phyloP scores from a whole-genome alignment of 1,140 invertebrate species.

The Hydropsyche tenuis region DNA sequence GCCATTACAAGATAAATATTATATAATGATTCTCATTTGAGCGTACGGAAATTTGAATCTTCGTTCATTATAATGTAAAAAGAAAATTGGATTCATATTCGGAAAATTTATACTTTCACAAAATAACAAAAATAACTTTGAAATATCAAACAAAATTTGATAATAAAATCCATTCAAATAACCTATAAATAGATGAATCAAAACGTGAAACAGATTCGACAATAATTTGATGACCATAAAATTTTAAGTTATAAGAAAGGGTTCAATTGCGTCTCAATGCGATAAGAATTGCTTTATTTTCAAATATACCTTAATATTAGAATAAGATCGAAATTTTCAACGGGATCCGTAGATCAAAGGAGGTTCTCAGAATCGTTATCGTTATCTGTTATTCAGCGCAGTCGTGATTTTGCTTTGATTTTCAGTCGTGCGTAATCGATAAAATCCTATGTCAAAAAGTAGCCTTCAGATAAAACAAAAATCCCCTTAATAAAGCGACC shows the following conservation, averaged over 20 bases:
- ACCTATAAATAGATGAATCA: not conserved
- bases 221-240: not conserved
- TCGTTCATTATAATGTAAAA: no score
- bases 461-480: not conserved
- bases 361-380: not conserved
- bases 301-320: not conserved
- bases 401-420: conserved; percentile 14
- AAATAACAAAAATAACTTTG: no score
- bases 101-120: no score
- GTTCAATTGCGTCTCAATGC: not conserved
- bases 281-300: not conserved
- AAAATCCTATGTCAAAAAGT: conserved; percentile 11
- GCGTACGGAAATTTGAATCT: no score
- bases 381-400: conserved; percentile 3
- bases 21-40: no score
- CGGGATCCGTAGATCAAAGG: not conserved
- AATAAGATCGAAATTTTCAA: conserved; percentile 11
- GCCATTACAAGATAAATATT: no score
- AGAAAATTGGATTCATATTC: no score
- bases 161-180: not conserved
- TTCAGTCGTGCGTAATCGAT: conserved; percentile 17
- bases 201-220: not conserved
- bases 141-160: not conserved
- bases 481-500: no score
- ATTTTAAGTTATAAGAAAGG: no score